Conservation (phyloP, 2,113 vertebrate genomes). For the Octodon degus region DNA sequence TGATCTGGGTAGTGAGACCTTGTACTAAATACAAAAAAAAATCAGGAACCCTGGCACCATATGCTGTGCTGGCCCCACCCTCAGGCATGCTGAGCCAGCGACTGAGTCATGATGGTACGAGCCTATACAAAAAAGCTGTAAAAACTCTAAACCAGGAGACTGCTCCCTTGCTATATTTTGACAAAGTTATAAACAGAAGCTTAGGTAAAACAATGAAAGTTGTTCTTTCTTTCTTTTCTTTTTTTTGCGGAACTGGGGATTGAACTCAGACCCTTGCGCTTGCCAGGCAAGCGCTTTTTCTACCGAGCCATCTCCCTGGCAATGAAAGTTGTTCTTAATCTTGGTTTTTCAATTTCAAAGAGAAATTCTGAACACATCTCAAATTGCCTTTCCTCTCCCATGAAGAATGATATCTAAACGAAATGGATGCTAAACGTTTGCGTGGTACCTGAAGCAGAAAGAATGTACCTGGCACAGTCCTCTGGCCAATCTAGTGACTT, state of each 20-base stretch:
- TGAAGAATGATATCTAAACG: neutral
- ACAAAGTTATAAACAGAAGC: neutral
- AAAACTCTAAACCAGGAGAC: neutral
- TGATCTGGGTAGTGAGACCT: too few relatives aligned
- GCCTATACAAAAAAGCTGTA: neutral
- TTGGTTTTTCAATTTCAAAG: neutral
- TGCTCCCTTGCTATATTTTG: fast-evolving
- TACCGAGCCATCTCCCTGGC: too few relatives aligned
- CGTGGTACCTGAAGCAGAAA: neutral
- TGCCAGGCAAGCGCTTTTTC: too few relatives aligned
- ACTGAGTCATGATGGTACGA: too few relatives aligned
- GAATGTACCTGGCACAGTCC: neutral
- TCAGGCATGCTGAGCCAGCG: too few relatives aligned
- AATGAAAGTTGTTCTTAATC: neutral
- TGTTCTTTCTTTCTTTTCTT: too few relatives aligned
- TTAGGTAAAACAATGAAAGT: neutral
- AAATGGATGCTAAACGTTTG: neutral
- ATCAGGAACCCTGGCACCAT: too few relatives aligned
- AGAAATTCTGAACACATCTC: neutral
- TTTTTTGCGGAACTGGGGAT: too few relatives aligned
- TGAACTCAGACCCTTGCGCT: too few relatives aligned
- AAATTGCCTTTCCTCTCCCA: neutral
- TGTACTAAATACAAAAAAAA: too few relatives aligned
- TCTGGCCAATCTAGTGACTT: neutral
- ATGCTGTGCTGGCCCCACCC: too few relatives aligned